Conservation (phyloP, 2,888 invertebrate species). For the Nemotelus pantherinus region DNA sequence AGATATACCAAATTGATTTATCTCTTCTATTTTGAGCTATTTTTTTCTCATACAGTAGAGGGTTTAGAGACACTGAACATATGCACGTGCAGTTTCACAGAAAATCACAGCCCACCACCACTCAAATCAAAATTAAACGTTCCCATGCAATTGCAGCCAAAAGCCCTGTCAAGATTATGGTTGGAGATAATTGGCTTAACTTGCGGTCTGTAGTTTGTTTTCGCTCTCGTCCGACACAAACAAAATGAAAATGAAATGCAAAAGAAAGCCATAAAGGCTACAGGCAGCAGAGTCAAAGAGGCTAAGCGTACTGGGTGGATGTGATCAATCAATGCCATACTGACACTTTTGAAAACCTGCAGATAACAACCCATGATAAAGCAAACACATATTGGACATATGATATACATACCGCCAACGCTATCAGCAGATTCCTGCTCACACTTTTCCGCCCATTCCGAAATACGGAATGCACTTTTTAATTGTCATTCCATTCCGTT, state of each 20-base stretch:
- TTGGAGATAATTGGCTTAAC: constrained; percentile 26
- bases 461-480: constrained; percentile 23
- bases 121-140: constrained; percentile 21
- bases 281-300: background rate
- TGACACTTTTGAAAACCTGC: constrained; percentile 39
- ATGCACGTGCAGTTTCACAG: constrained; percentile 5
- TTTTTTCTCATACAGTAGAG: no score
- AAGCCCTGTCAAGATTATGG: constrained; percentile 24
- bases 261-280: background rate
- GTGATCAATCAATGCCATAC: constrained; percentile 30
- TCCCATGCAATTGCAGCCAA: background rate
- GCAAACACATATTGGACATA: background rate
- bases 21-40: no score
- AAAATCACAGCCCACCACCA: constrained; percentile 6
- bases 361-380: constrained; percentile 23
- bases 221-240: background rate
- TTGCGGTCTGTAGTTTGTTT: constrained; percentile 14
- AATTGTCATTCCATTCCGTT: constrained; percentile 26
- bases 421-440: background rate
- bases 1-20: no score
- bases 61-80: constrained; percentile 5
- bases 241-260: constrained; percentile 2
- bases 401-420: constrained; percentile 8
- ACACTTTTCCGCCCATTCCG: constrained; percentile 14
- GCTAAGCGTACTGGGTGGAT: constrained; percentile 12